phyloP scores from a whole-genome alignment of 2,113 vertebrate species.

The Ahaetulla prasina region DNA sequence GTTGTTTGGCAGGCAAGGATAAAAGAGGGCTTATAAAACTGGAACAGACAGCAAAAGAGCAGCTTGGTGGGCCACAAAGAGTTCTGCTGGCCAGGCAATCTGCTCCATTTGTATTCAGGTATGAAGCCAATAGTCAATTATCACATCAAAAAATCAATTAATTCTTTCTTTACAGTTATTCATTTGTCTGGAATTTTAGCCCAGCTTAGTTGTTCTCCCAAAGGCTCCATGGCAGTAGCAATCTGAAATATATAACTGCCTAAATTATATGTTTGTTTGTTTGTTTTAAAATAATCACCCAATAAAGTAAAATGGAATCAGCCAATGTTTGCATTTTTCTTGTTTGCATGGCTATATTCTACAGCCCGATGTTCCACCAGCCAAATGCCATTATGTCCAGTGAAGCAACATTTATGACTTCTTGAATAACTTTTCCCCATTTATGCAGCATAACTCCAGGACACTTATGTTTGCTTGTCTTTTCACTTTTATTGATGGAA shows the following conservation, averaged over 20 bases:
- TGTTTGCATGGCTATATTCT: neutral
- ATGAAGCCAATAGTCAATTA: neutral
- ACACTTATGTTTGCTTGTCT: slow-evolving; percentile 15
- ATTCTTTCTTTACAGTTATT: neutral
- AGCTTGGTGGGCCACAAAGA: neutral
- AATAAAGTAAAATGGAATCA: neutral
- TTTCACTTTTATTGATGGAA: neutral
- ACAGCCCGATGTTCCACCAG: neutral
- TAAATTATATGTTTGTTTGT: neutral
- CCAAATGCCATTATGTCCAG: slow-evolving; percentile 25
- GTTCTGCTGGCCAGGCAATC: neutral
- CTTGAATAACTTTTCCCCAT: slow-evolving; percentile 15
- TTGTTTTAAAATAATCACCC: neutral
- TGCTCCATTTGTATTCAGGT: neutral
- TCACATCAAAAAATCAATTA: neutral
- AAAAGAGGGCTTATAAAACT: neutral
- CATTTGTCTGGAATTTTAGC: neutral
- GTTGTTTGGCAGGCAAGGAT: neutral
- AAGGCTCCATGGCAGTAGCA: neutral
- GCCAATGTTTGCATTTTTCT: accelerated
- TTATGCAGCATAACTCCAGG: slow-evolving; percentile 31
- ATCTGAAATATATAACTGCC: neutral
- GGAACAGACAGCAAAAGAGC: neutral
- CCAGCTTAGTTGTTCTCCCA: neutral
- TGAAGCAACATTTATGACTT: neutral